phyloP scores from a whole-genome alignment of 2,797 vertebrate species.

The Gallinago solitaria region DNA sequence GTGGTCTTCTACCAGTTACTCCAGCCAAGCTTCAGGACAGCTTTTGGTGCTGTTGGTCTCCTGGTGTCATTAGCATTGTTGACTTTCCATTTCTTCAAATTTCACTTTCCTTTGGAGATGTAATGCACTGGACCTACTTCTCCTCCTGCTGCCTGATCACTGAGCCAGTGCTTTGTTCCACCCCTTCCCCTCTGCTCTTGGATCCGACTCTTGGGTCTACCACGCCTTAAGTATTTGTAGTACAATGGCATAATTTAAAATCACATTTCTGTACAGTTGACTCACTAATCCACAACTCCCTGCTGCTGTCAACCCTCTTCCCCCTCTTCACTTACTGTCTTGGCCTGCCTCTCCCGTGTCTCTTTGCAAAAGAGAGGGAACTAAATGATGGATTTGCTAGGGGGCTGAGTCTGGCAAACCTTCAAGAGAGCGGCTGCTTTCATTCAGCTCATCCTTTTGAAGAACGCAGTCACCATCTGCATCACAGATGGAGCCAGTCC shows the following conservation, averaged over 20 bases:
- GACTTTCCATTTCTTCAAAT: background rate
- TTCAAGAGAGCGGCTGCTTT: background rate
- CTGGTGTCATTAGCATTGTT: rapidly evolving
- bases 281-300: background rate
- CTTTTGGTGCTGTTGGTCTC: background rate
- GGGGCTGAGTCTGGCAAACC: background rate
- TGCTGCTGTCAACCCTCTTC: background rate
- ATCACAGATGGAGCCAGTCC: background rate
- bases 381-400: background rate
- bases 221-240: background rate
- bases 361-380: background rate
- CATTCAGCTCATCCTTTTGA: background rate
- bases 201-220: background rate
- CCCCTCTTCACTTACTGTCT: background rate
- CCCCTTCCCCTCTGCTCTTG: background rate
- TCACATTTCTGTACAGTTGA: background rate
- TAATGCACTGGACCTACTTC: background rate
- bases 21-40: background rate
- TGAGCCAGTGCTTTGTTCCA: background rate
- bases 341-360: background rate
- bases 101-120: background rate
- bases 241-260: background rate
- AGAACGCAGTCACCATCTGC: background rate
- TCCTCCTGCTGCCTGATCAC: background rate
- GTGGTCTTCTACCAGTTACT: background rate